phyloP scores from a whole-genome alignment of 2,113 vertebrate species.

The Hemichromis elongatus region DNA sequence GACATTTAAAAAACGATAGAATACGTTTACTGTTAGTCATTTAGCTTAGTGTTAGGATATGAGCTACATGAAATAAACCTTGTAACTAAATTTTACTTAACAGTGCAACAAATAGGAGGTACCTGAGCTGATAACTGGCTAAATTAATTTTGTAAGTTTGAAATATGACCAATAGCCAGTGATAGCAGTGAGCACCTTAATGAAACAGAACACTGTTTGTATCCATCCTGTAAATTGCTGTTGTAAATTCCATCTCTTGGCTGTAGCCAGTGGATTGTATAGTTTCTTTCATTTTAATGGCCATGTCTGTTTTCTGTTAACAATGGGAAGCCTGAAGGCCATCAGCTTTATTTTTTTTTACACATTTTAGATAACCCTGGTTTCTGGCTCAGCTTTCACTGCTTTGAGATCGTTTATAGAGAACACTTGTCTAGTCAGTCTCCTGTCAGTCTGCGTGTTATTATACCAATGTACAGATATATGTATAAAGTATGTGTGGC shows the following conservation, averaged over 20 bases:
- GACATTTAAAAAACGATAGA: background rate
- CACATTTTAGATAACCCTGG: background rate
- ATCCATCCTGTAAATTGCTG: background rate
- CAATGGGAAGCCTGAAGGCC: background rate
- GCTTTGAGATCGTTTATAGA: background rate
- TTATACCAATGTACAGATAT: background rate
- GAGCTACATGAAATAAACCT: background rate
- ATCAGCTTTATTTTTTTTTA: background rate
- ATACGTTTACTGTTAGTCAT: background rate
- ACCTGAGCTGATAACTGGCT: background rate
- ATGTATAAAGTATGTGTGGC: background rate
- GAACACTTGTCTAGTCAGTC: background rate
- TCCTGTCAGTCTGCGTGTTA: background rate
- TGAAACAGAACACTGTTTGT: background rate
- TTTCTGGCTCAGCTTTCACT: background rate
- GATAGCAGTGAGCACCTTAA: background rate
- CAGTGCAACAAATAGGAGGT: background rate
- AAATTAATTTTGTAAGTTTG: background rate
- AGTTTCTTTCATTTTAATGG: background rate
- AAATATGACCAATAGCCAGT: background rate
- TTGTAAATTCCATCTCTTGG: background rate
- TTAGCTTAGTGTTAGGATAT: background rate
- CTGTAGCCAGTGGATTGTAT: background rate
- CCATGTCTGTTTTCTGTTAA: background rate
- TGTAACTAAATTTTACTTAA: background rate